Percentiles rank a stretch among this genome's conserved stretches.
phyloP scores from a whole-genome alignment of 2,113 vertebrate species.

The Elachura formosa region DNA sequence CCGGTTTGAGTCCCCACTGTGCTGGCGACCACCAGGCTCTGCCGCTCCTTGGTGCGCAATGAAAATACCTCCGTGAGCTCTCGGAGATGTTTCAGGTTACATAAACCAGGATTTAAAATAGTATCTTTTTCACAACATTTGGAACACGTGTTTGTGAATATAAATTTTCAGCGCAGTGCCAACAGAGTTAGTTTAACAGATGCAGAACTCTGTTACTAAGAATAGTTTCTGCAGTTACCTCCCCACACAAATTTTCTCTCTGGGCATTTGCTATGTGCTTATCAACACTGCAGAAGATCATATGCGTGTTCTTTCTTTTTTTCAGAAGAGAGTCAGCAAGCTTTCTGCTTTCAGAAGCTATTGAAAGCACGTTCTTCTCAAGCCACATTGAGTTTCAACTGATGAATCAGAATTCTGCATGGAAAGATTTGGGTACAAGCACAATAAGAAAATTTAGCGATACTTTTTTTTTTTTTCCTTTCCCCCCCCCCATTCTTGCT shows the following conservation, averaged over 20 bases:
- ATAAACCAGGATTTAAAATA: constrained; percentile 46
- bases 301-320: neutral
- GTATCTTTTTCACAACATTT: constrained; percentile 44
- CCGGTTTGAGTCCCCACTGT: neutral
- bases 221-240: constrained; percentile 56
- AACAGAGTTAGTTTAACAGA: constrained; percentile 49
- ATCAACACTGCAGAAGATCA: constrained; percentile 29
- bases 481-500: neutral
- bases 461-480: neutral
- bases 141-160: constrained; percentile 31
- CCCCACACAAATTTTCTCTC: constrained; percentile 49
- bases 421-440: constrained; percentile 1
- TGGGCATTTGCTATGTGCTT: constrained; percentile 40
- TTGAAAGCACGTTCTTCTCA: neutral
- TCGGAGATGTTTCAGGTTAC: constrained; percentile 20
- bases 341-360: neutral
- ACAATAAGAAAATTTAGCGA: neutral
- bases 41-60: neutral
- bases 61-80: neutral
- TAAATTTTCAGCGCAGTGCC: constrained; percentile 18
- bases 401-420: neutral
- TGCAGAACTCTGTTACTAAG: constrained; percentile 53
- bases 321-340: neutral
- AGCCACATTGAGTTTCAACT: neutral
- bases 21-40: neutral